Evolutionary conservation across 2,888 invertebrate genomes (phyloP), one percentile per base, ranked within the genome.

Genomic region (Meta bourneti): DNA sequence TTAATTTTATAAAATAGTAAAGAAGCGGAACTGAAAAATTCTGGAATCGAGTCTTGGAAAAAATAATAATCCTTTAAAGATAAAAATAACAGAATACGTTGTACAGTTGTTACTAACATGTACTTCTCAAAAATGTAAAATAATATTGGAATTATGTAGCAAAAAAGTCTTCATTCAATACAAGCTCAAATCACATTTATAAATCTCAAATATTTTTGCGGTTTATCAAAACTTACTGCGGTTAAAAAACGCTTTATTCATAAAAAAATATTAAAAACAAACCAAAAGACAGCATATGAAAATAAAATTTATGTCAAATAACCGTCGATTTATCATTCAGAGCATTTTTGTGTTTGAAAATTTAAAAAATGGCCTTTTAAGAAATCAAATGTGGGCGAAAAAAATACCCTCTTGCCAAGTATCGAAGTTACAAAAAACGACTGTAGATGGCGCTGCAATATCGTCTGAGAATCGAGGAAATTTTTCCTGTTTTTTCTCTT

Each of bases 281-380:
- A 69, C 54, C 75, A 85, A 85, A 49, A 11, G 75, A 79, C 61
- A 54, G 54, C 34, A 52, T 74, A 90, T 90, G 80, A 86, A 86
- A 90, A 74, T 74, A 86, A 90, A 90, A 90, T 90, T 86, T 80
- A 90, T 80, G 90, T 90, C 90, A 90, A 90, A 74, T 74, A 75
- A 74, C 72, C 20, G 74, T 75, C 90, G 85, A 86, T 90, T 90
- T 81, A 90, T 90, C 90, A 90, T 81, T 49, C 69, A 51, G 51
- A 79, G 69, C 74, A 70, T 61, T 79, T 85, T 75, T 90, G 80
- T 61, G 71, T 86, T 90, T 89, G 70, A 78, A 79, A 80, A 54
- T 84, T 48, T 16, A 54, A 72, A 87, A 79, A 79, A 72, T 34
- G 51, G 79, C 34, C 61, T 51, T 71, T 71, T 34, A 61, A 9